A percentile compares a stretch with the other conserved stretches of the same genome.
phyloP scores from a whole-genome alignment of 2,888 invertebrate genomes.

The Parnassius mnemosyne region DNA sequence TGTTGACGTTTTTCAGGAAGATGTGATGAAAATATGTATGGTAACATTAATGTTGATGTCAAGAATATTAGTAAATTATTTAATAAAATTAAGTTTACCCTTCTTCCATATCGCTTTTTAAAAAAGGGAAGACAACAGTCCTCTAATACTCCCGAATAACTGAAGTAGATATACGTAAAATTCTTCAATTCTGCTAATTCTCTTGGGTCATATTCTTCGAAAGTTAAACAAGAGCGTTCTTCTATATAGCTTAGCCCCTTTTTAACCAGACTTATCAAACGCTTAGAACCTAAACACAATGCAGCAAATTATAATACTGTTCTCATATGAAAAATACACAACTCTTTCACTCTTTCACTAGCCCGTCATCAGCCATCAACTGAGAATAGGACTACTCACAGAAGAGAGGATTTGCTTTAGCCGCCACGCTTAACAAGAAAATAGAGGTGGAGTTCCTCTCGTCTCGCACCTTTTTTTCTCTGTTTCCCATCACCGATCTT shows the following conservation, averaged over 20 bases:
- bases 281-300: constrained; percentile 43
- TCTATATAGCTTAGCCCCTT: constrained; percentile 51
- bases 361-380: too few species aligned
- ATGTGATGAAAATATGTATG: too few species aligned
- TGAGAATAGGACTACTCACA: too few species aligned
- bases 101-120: constrained; percentile 39
- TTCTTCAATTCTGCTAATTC: constrained; percentile 35
- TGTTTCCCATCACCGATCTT: too few species aligned
- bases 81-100: constrained; percentile 41
- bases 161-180: constrained; percentile 55
- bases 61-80: not conserved
- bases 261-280: constrained; percentile 47
- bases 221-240: constrained; percentile 51
- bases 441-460: too few species aligned
- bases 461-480: too few species aligned
- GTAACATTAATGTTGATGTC: too few species aligned
- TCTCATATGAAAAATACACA: too few species aligned
- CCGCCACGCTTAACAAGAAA: too few species aligned
- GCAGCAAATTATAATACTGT: not conserved
- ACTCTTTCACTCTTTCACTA: too few species aligned
- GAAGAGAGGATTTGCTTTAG: too few species aligned
- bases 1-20: too few species aligned
- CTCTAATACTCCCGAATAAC: constrained; percentile 60
- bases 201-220: constrained; percentile 48
- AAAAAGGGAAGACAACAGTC: constrained; percentile 54